These are phyloP conservation scores for Biston betularia DNA, from an alignment of 2,888 invertebrate species.

Conservation along the genomic window DNA sequence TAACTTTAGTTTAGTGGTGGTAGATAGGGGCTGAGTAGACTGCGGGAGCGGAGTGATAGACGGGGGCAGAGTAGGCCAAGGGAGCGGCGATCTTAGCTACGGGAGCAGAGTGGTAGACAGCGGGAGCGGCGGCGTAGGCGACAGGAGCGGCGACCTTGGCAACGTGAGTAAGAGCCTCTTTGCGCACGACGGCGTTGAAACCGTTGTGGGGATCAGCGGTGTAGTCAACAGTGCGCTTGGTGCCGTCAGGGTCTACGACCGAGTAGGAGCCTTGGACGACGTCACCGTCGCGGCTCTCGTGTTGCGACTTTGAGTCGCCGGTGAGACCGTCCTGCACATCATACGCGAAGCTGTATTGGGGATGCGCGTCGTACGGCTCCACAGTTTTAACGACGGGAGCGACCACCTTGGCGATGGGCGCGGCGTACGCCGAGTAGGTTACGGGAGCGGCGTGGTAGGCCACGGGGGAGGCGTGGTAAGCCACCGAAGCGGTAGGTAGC, in stretches of 20 bases:
- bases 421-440: constrained; percentile 49
- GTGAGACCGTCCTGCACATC: constrained; percentile 71
- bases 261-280: constrained; percentile 81
- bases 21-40: constrained; percentile 66
- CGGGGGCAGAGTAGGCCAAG: constrained; percentile 59
- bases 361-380: constrained; percentile 63
- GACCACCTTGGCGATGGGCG: constrained; percentile 51
- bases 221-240: constrained; percentile 80
- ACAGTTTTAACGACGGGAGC: constrained; percentile 49
- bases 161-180: constrained; percentile 67
- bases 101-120: constrained; percentile 66
- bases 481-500: constrained; percentile 48
- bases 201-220: constrained; percentile 79
- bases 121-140: constrained; percentile 44
- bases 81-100: constrained; percentile 61
- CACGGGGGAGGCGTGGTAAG: constrained; percentile 9
- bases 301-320: constrained; percentile 81
- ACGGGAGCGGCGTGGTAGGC: constrained; percentile 46
- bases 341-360: constrained; percentile 76
- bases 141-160: constrained; percentile 70
- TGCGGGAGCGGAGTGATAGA: constrained; percentile 43
- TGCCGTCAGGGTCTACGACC: constrained; percentile 79
- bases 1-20: constrained; percentile 75
- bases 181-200: constrained; percentile 81
- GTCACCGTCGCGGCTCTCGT: constrained; percentile 78